Conservation (phyloP, 2,888 invertebrate genomes). For the Drosophila maculinotata region DNA sequence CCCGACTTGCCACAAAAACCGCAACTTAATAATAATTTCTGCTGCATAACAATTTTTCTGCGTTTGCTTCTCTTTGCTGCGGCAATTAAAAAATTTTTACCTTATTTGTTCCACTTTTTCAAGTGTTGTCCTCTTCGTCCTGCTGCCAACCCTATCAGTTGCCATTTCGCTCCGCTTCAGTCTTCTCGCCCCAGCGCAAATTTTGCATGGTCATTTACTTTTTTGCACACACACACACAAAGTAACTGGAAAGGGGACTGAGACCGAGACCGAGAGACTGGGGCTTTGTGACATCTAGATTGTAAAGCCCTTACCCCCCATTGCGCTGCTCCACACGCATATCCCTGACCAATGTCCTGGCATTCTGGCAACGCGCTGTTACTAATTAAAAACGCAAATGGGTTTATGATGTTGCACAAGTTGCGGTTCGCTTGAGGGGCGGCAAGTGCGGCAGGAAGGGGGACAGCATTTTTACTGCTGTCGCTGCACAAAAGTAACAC, state of each 20-base stretch:
- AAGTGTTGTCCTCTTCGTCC: slow-evolving; percentile 22
- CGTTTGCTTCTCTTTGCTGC: slow-evolving; percentile 49
- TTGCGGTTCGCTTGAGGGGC: slow-evolving; percentile 59
- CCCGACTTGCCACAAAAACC: slow-evolving; percentile 48
- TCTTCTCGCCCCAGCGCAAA: slow-evolving; percentile 46
- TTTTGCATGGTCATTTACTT: slow-evolving; percentile 77
- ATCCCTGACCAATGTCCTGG: slow-evolving; percentile 56
- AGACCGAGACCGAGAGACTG: background rate
- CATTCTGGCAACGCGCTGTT: slow-evolving; percentile 63
- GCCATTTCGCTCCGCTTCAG: slow-evolving; percentile 39
- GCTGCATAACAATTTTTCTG: slow-evolving; percentile 45
- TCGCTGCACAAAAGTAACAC: slow-evolving; percentile 72
- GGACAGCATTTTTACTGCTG: slow-evolving; percentile 64
- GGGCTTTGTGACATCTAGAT: slow-evolving; percentile 59
- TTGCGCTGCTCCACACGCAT: slow-evolving; percentile 32
- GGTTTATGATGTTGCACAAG: slow-evolving; percentile 82
- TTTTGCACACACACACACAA: slow-evolving; percentile 26
- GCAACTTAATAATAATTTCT: slow-evolving; percentile 70
- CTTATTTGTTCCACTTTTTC: slow-evolving; percentile 74
- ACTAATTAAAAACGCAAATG: slow-evolving; percentile 81
- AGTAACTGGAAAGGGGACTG: slow-evolving; percentile 10
- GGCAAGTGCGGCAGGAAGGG: background rate
- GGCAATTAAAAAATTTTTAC: slow-evolving; percentile 78
- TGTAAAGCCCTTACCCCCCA: slow-evolving; percentile 11
- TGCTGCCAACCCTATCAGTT: slow-evolving; percentile 34